A percentile compares a stretch with the other conserved stretches of the same genome.
phyloP scores from a whole-genome alignment of 2,113 vertebrate species.

The Seriola dumerili region DNA sequence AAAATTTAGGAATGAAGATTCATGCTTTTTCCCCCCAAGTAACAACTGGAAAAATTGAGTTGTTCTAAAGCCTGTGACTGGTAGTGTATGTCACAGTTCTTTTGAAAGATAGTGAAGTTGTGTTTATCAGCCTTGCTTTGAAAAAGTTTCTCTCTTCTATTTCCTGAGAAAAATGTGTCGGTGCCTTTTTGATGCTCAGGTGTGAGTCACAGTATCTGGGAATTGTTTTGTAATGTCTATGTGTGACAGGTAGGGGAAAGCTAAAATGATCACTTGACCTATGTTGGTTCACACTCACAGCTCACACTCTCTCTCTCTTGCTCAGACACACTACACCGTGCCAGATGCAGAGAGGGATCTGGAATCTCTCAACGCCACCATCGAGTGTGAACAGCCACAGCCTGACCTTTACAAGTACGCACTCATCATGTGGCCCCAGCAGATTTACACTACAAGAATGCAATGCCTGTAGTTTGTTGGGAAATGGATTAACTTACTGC shows the following conservation, averaged over 20 bases:
- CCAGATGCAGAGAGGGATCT: conserved; percentile 90
- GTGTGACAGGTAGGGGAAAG: neutral
- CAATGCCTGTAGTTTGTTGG: conserved; percentile 18
- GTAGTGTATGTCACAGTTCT: neutral
- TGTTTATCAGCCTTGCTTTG: neutral
- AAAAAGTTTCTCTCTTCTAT: neutral
- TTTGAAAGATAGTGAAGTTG: neutral
- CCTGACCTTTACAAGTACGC: conserved; percentile 98
- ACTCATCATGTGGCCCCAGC: conserved; percentile 49
- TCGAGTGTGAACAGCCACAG: conserved; percentile 98
- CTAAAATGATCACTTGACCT: conserved; percentile 34
- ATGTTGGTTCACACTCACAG: neutral
- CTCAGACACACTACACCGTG: conserved; percentile 94
- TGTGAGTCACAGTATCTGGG: neutral
- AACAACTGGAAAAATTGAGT: too few relatives aligned
- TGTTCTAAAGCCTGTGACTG: too few relatives aligned
- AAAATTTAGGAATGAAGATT: too few relatives aligned
- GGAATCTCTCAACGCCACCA: conserved; percentile 88
- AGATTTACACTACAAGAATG: conserved; percentile 55
- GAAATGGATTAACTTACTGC: conserved; percentile 2
- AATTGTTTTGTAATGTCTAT: neutral
- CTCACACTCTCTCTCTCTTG: conserved; percentile 22
- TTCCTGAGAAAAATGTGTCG: neutral
- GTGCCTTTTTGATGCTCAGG: neutral
- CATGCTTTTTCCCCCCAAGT: too few relatives aligned